Evolutionary conservation across 2,113 vertebrate genomes (phyloP), one percentile per base, ranked within the genome.

Genomic region (Elephas maximus): DNA sequence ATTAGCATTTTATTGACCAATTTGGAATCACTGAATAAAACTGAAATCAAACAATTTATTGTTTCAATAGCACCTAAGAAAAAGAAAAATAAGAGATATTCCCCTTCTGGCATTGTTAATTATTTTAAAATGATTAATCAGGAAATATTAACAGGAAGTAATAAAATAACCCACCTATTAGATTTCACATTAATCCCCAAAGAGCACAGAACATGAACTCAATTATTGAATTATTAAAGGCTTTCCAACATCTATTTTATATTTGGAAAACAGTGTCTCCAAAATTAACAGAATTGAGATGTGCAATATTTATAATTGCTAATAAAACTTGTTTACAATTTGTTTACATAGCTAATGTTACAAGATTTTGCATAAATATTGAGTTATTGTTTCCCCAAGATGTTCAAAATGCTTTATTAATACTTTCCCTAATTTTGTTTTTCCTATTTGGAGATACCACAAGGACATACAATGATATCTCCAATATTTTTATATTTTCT

Each of bases 1-100:
- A 93, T 97, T 96, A 97, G 67, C 91, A 95, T 96, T 97, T 95
- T 90, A n/a, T 79, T 97, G 88, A 97, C 96, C 97, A 94, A 88
- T 63, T 30, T 87, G 80, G 30, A 96, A 95, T 12, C 33, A 91
- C 87, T 93, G 84, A 98, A 62, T 78, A 97, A 98, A 97, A 95
- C 24, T 80, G 11, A 94, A 21, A 98, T 95, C 79, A 91, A 87
- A 80, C 23, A 60, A 91, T 88, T 51, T 48, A 8, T 33, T 94
- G 12, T 90, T 96, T 84, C 44, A 97, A 65, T 84, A 89, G 79
- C 97, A 97, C 97, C 93, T 95, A 95, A 95, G 85, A 83, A 79
- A 89, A 41, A 77, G 90, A 92, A 97, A 21, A 95, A 14, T 2
- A 62, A 83, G 67, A 91, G 6, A 14, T 81, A 5, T 80, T 51